These are phyloP conservation scores for Eonycteris spelaea DNA, from an alignment of 2,113 vertebrate species.

Conservation along the genomic window DNA sequence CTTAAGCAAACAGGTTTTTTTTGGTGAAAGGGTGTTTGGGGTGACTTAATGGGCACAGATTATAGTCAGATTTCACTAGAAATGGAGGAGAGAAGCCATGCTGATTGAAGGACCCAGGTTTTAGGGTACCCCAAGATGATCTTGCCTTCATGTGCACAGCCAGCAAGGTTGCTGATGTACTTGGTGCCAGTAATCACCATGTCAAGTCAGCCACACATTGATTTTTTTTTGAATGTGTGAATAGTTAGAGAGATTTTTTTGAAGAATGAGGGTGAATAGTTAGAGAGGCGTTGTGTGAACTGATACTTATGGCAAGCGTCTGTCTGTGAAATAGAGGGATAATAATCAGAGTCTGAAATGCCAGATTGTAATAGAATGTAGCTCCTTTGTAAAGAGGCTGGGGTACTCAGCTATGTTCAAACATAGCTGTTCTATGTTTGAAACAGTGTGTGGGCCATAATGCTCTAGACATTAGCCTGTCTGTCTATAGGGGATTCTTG, in stretches of 20 bases:
- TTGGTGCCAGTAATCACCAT: conserved; percentile 45
- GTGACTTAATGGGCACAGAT: conserved; percentile 32
- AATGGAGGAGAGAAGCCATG: background rate
- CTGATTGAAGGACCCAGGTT: background rate
- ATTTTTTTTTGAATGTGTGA: background rate
- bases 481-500: background rate
- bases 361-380: background rate
- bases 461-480: background rate
- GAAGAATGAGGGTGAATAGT: background rate
- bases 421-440: background rate
- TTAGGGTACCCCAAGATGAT: background rate
- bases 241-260: no score
- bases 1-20: conserved; percentile 43
- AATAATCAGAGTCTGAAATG: background rate
- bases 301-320: background rate
- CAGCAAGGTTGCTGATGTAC: background rate
- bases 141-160: background rate
- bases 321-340: background rate
- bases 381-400: background rate
- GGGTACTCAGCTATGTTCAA: background rate
- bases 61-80: conserved; percentile 36
- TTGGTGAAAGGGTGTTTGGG: conserved; percentile 32
- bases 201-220: background rate
- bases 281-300: background rate
- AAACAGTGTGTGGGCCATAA: background rate